phyloP scores from a whole-genome alignment of 1,140 invertebrate genomes.

The Tyrophagus putrescentiae region DNA sequence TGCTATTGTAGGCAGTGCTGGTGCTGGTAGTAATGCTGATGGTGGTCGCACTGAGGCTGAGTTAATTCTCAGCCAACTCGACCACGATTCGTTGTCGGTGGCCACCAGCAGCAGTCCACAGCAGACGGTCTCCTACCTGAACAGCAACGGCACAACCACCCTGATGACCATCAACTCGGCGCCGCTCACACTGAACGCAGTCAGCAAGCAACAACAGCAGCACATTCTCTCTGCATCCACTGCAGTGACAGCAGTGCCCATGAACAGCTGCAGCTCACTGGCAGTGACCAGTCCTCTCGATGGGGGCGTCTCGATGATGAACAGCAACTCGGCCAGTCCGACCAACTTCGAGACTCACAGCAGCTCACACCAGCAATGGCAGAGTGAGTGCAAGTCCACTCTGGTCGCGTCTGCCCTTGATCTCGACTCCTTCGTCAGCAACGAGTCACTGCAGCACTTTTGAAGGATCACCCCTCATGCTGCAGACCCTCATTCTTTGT shows the following conservation, averaged over 20 bases:
- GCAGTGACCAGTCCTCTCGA: neutral
- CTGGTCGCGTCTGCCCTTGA: neutral
- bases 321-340: neutral
- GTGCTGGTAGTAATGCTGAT: no score
- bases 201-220: neutral
- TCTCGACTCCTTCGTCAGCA: conserved; percentile 2
- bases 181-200: neutral
- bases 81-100: no score
- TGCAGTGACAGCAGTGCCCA: neutral
- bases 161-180: neutral
- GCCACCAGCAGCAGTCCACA: no score
- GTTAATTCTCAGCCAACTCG: neutral
- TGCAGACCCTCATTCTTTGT: no score
- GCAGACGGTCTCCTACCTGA: neutral
- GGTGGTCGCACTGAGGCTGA: no score
- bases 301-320: neutral
- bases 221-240: neutral
- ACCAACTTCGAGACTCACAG: neutral
- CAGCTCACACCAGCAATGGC: neutral
- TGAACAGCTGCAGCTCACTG: neutral
- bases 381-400: neutral
- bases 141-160: neutral
- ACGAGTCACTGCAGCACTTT: neutral
- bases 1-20: no score
- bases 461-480: neutral